These are phyloP conservation scores for Zygothrica quintamaculata DNA, from an alignment of 2,888 invertebrate genomes.

Conservation along the genomic window DNA sequence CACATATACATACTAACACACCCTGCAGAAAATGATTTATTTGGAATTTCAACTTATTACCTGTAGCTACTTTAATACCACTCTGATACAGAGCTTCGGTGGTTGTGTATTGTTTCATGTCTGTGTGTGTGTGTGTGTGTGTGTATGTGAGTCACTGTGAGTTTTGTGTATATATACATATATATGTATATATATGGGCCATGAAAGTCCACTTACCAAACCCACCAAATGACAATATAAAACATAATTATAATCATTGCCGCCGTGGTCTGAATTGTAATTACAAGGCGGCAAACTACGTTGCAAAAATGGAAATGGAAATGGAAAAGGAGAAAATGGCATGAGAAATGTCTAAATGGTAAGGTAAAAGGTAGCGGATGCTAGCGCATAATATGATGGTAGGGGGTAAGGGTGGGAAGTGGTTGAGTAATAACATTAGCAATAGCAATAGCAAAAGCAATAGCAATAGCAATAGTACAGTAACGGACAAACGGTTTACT, in stretches of 20 bases:
- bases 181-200: not conserved
- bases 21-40: constrained; percentile 68
- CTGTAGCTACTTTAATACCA: constrained; percentile 71
- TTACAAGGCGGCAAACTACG: constrained; percentile 70
- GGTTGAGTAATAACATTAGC: not conserved
- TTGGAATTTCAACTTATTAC: constrained; percentile 63
- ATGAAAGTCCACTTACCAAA: constrained; percentile 22
- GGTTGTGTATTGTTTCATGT: not conserved
- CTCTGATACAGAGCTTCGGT: constrained; percentile 20
- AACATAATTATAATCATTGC: constrained; percentile 81
- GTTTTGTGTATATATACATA: not conserved
- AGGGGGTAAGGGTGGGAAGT: not conserved
- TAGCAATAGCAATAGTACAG: not conserved
- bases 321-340: too few relatives aligned
- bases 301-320: constrained; percentile 30
- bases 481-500: too few relatives aligned
- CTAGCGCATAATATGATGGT: constrained; percentile 8
- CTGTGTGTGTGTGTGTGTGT: too few relatives aligned
- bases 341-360: too few relatives aligned
- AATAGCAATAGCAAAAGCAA: not conserved
- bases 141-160: not conserved
- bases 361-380: too few relatives aligned
- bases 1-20: constrained; percentile 28
- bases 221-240: constrained; percentile 62
- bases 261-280: constrained; percentile 72